Conservation (phyloP, 2,113 vertebrate species). For the Malurus melanocephalus region DNA sequence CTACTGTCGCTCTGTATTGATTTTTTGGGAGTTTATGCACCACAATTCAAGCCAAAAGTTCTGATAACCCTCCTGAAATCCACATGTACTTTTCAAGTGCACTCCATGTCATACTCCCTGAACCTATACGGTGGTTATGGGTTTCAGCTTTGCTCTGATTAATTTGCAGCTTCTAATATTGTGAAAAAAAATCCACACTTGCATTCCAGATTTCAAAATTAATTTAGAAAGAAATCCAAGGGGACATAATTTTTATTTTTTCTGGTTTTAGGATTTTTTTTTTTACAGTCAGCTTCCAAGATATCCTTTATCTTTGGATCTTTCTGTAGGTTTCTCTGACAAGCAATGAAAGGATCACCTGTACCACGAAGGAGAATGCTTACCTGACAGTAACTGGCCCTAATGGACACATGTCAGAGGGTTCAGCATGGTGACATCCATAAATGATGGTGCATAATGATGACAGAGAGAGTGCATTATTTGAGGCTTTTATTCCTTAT, state of each 20-base stretch:
- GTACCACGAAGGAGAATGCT: background rate
- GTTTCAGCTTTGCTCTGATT: background rate
- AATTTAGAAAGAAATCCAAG: background rate
- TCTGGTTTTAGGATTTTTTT: background rate
- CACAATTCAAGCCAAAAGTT: background rate
- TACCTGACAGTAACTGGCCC: constrained; percentile 32
- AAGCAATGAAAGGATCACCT: background rate
- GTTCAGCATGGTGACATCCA: background rate
- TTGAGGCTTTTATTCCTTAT: constrained; percentile 10
- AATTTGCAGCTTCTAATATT: background rate
- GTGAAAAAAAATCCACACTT: background rate
- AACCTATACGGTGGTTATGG: background rate
- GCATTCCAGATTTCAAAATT: background rate
- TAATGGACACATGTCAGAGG: constrained; percentile 31
- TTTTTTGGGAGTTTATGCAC: background rate
- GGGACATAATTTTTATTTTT: background rate
- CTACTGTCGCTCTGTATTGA: background rate
- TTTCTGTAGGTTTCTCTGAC: constrained; percentile 23
- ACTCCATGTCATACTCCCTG: background rate
- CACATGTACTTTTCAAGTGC: background rate
- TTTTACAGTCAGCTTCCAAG: background rate
- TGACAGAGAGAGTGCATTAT: background rate
- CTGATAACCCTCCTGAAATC: background rate
- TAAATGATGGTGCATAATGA: background rate
- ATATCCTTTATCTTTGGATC: background rate